Evolutionary conservation across 2,888 invertebrate species (phyloP), one percentile per base, ranked within the genome.

Genomic region (Octodonta nipae): DNA sequence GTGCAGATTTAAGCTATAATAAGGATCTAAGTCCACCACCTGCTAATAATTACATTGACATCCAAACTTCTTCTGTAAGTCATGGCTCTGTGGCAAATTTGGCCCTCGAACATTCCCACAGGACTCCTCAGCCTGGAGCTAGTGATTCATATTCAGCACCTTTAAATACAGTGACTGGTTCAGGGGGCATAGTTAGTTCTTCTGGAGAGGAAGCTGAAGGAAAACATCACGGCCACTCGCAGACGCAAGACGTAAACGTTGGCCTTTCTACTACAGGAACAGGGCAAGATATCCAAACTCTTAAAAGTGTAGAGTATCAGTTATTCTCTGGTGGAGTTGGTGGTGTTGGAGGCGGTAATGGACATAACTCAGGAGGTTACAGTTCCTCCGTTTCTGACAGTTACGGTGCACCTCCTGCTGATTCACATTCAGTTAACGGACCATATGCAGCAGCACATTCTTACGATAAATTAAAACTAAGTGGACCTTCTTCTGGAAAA

Each of bases 101-200:
- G 10, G 41, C 38, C 24, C 29, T 43, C 14, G 39, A 36, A 24
- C 41, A 40, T 26, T 41, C 42, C 5, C 41, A 44, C 31, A 41
- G 37, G 22, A 34, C 36, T 17, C 34, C 37, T n/a, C 34, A 43
- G 15, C 38, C 34, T 29, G 54, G 50, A 7, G 34, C 58, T 3
- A 67, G 64, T 37, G 67, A 69, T 44, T 70, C 69, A 2, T 71
- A 71, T 43, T 67, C 67, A 6, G 64, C 63, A n/a, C 70, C 71
- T 14, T 42, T 62, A 28, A 61, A 60, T 45, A 50, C 57, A 3
- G 61, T 63, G 11, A 61, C 62, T 25, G 61, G 61, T 24, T 58
- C 61, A 15, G 62, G 61, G 10, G 58, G 56, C 15, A 42, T 60
- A 15, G 51, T 58, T 10, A 51, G 49, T 34, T 47, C 54, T 13